phyloP scores from a whole-genome alignment of 92 coral and sea anemone genomes.

The Parazoanthus atlanticus region DNA sequence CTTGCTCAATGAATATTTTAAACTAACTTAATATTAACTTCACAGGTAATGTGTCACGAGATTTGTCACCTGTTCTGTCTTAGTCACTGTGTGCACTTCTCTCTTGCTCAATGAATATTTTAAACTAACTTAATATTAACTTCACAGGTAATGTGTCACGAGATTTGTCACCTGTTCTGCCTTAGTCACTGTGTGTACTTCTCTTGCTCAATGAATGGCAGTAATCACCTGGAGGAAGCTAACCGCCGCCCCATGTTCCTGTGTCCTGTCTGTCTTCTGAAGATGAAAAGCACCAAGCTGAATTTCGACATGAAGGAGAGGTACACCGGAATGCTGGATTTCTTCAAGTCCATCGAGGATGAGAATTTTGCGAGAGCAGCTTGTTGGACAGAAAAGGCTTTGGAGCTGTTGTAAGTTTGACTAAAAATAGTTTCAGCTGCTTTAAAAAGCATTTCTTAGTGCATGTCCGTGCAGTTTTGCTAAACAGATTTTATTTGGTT shows the following conservation, averaged over 20 bases:
- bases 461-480: no score
- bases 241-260: slow-evolving; percentile 55
- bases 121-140: no score
- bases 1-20: slow-evolving; percentile 45
- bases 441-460: background rate
- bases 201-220: slow-evolving; percentile 63
- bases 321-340: slow-evolving; percentile 49
- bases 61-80: slow-evolving; percentile 56
- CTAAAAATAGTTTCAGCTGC: no score
- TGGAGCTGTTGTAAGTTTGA: slow-evolving; percentile 25
- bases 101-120: slow-evolving; percentile 44
- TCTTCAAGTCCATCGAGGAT: slow-evolving; percentile 49
- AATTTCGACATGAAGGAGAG: slow-evolving; percentile 53
- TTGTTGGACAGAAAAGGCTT: slow-evolving; percentile 48
- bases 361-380: slow-evolving; percentile 45
- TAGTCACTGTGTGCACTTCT: slow-evolving; percentile 49
- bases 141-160: slow-evolving; percentile 61
- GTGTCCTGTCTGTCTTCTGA: slow-evolving; percentile 60
- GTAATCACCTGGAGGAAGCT: slow-evolving; percentile 57
- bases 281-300: slow-evolving; percentile 39
- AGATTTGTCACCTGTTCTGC: slow-evolving; percentile 58
- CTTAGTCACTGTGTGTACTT: slow-evolving; percentile 55
- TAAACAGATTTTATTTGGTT: no score
- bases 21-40: no score
- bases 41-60: slow-evolving; percentile 61